A percentile compares a stretch with the other conserved stretches of the same genome.
phyloP scores from a whole-genome alignment of 2,888 invertebrate species.

The Chymomyza procnemis region DNA sequence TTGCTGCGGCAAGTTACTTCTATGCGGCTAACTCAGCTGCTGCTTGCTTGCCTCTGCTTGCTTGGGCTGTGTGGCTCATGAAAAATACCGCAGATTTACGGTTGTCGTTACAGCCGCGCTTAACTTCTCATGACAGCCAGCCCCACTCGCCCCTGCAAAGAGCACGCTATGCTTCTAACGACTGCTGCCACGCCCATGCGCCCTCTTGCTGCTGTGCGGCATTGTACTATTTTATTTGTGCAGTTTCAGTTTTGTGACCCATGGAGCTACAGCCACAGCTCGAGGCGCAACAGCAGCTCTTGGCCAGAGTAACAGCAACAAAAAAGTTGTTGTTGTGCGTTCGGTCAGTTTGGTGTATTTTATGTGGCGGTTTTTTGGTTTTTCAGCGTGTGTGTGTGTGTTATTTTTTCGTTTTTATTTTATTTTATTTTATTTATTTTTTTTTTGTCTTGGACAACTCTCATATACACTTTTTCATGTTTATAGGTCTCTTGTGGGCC shows the following conservation, averaged over 20 bases:
- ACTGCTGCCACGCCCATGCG: slow-evolving; percentile 2
- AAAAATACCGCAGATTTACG: slow-evolving; percentile 72
- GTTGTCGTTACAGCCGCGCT: slow-evolving; percentile 48
- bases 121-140: neutral
- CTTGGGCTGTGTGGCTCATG: slow-evolving; percentile 44
- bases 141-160: neutral
- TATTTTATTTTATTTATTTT: slow-evolving; percentile 13
- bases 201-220: slow-evolving; percentile 7
- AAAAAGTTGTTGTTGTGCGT: slow-evolving; percentile 34
- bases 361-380: slow-evolving; percentile 60
- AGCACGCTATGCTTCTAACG: no score
- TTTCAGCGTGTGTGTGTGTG: slow-evolving; percentile 3
- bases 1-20: neutral
- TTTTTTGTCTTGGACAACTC: neutral
- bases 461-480: neutral
- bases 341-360: slow-evolving; percentile 63
- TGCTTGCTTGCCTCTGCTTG: slow-evolving; percentile 16
- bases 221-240: slow-evolving; percentile 62
- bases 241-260: slow-evolving; percentile 64
- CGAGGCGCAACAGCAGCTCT: slow-evolving; percentile 50
- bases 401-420: slow-evolving; percentile 24
- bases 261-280: neutral
- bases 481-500: slow-evolving; percentile 1
- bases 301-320: neutral
- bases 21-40: slow-evolving; percentile 7